These are phyloP conservation scores for Tenthredo amoena DNA, from an alignment of 2,888 invertebrate genomes.

Conservation along the genomic window DNA sequence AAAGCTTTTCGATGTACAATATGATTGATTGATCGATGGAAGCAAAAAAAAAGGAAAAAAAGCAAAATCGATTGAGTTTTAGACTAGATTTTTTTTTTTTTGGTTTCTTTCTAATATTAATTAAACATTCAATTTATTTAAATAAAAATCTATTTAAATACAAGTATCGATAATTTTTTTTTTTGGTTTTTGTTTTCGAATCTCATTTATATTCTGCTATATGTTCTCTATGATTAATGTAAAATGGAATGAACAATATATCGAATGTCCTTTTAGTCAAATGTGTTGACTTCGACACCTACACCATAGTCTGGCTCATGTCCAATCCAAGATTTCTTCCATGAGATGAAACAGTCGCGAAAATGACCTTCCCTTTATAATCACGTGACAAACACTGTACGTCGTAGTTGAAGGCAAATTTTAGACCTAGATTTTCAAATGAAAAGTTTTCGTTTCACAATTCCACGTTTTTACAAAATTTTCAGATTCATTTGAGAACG, in stretches of 20 bases:
- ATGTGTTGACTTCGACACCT: slow-evolving; percentile 8
- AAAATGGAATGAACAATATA: neutral
- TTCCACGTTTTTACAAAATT: neutral
- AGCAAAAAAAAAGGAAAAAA: neutral
- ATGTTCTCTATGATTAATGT: neutral
- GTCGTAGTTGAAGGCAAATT: neutral
- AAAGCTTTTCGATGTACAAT: neutral
- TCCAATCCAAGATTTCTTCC: slow-evolving; percentile 26
- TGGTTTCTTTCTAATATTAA: neutral
- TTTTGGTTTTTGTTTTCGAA: no score
- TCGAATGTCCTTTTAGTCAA: slow-evolving; percentile 3
- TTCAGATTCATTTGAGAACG: neutral
- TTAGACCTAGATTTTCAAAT: neutral
- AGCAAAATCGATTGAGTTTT: neutral
- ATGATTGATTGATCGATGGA: neutral
- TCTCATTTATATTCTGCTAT: no score
- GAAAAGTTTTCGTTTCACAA: neutral
- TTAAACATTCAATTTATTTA: neutral
- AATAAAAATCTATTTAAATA: neutral
- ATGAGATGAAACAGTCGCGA: slow-evolving; percentile 33
- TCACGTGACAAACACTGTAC: neutral
- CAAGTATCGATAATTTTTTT: no score
- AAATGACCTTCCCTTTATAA: slow-evolving; percentile 38
- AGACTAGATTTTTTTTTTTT: neutral
- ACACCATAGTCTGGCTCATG: slow-evolving; percentile 17